phyloP scores from a whole-genome alignment of 1,140 invertebrate genomes.

The Caerostris darwini region DNA sequence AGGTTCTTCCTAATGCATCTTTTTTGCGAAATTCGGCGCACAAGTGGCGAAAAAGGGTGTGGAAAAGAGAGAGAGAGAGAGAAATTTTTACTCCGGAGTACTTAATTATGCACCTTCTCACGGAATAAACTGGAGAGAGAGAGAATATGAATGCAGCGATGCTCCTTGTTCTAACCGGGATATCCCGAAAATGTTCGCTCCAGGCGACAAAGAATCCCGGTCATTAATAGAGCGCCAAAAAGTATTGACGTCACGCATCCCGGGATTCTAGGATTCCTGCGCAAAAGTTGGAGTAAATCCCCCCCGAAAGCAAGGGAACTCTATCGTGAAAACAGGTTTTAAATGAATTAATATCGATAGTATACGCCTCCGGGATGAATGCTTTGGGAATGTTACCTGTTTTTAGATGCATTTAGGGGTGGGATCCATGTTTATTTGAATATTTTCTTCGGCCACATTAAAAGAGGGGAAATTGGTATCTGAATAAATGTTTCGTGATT shows the following conservation, averaged over 20 bases:
- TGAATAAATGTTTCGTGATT: too few species aligned
- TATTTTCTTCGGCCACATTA: too few species aligned
- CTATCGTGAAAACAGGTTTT: too few species aligned
- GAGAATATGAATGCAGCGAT: background rate
- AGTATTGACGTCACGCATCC: conserved; percentile 54
- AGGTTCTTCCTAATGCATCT: background rate
- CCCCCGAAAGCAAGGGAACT: too few species aligned
- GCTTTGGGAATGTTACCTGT: too few species aligned
- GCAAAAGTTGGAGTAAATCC: background rate
- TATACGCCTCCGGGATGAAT: too few species aligned
- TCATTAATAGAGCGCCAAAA: conserved; percentile 55
- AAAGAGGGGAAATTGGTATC: too few species aligned
- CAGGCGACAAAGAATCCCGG: conserved; percentile 50
- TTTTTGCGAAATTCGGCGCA: background rate
- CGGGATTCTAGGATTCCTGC: conserved; percentile 42
- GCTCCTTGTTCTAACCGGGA: background rate
- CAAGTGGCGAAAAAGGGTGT: background rate
- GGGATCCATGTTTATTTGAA: too few species aligned
- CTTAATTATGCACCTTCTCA: conserved; percentile 5
- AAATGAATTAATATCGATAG: too few species aligned
- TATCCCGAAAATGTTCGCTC: background rate
- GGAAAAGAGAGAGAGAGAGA: background rate
- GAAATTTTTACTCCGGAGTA: conserved; percentile 9
- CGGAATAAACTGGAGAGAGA: background rate
- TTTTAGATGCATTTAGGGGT: too few species aligned